Evolutionary conservation across 2,113 vertebrate genomes (phyloP).

Genomic region (Entelurus aequoreus): DNA sequence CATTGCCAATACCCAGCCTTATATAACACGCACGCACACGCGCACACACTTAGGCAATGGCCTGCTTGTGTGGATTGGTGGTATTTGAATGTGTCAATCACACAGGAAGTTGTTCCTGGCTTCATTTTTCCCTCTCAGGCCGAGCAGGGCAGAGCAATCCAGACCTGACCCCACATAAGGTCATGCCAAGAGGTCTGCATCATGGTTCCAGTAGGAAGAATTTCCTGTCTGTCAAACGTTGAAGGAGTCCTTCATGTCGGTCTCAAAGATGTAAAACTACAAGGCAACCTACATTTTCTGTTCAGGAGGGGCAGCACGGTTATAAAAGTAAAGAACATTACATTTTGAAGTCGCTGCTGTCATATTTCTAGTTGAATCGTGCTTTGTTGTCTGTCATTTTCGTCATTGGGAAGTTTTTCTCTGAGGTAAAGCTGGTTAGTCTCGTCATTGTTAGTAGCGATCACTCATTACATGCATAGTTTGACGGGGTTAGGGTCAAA

Average conservation of each 20-base stretch:
- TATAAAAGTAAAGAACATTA: too few species aligned
- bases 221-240: neutral
- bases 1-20: too few species aligned
- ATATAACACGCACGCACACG: neutral
- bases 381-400: too few species aligned
- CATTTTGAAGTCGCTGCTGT: too few species aligned
- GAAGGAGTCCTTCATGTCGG: neutral
- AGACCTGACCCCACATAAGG: conserved; percentile 40
- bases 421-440: too few species aligned
- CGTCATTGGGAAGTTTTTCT: too few species aligned
- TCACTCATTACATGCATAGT: too few species aligned
- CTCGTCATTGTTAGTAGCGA: too few species aligned
- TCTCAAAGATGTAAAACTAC: neutral
- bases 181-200: conserved; percentile 49
- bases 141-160: conserved; percentile 48
- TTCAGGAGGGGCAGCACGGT: too few species aligned
- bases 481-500: too few species aligned
- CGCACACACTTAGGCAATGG: conserved; percentile 16
- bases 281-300: neutral
- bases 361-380: too few species aligned
- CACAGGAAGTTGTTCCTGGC: conserved; percentile 70
- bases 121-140: conserved; percentile 68
- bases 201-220: neutral
- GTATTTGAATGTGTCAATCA: conserved; percentile 68
- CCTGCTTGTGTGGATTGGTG: conserved; percentile 61